Conservation (phyloP, 2,797 vertebrate species). For the Etheostoma nigrum region DNA sequence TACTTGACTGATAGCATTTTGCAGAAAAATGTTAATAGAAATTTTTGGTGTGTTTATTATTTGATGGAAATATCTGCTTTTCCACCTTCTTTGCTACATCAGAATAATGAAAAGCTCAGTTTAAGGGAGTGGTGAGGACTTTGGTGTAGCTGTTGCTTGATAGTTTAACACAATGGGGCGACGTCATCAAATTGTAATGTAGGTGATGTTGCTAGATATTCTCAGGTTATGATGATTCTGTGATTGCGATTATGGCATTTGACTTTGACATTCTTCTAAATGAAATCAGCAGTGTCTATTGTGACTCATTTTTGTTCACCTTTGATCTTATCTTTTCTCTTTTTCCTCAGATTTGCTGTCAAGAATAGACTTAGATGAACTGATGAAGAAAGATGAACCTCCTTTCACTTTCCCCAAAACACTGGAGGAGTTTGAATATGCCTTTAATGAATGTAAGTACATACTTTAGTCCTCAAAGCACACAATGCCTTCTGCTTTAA, state of each 20-base stretch:
- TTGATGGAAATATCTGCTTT: conserved; percentile 21
- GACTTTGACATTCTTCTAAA: conserved; percentile 1
- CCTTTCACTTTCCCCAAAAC: conserved; percentile 96
- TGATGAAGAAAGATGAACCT: conserved; percentile 99
- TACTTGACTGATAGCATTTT: neutral
- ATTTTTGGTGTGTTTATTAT: conserved; percentile 9
- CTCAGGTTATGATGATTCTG: neutral
- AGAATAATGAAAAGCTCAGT: conserved; percentile 19
- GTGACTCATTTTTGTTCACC: neutral
- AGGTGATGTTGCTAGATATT: neutral
- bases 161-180: neutral
- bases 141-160: neutral
- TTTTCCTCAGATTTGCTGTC: conserved; percentile 91
- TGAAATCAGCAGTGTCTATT: neutral
- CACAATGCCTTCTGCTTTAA: conserved; percentile 2
- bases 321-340: conserved; percentile 14
- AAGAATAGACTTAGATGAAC: conserved; percentile 97
- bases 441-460: conserved; percentile 97
- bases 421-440: conserved; percentile 96
- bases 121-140: neutral
- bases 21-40: neutral
- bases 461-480: conserved; percentile 19
- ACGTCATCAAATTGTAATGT: neutral
- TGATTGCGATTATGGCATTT: neutral
- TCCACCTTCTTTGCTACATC: neutral